Evolutionary conservation across 2,888 invertebrate species (phyloP).

Genomic region (Tetragonisca angustula): DNA sequence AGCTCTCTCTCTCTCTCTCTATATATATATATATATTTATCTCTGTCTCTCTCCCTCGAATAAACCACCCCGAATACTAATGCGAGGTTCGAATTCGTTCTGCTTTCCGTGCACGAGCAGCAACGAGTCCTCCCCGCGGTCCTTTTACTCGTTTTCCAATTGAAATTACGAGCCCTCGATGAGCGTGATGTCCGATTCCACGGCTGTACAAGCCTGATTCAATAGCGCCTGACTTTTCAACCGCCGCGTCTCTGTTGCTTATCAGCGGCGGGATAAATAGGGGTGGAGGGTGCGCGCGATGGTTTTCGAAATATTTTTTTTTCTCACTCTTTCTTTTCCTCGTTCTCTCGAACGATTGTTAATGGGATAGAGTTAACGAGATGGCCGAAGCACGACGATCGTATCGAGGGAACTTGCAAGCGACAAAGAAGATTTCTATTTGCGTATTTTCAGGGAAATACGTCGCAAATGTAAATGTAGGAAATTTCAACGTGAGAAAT

Average conservation of each 20-base stretch:
- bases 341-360: no score
- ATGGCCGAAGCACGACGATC: no score
- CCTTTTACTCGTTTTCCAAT: conserved; percentile 30
- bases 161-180: conserved; percentile 24
- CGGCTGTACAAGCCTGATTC: background rate
- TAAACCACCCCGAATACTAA: conserved; percentile 13
- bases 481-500: no score
- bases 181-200: conserved; percentile 20
- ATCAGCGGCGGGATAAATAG: background rate
- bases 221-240: background rate
- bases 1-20: background rate
- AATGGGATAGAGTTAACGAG: no score
- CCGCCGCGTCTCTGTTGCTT: background rate
- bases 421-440: no score
- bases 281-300: background rate
- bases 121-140: background rate
- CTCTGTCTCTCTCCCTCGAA: background rate
- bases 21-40: no score
- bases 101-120: conserved; percentile 32
- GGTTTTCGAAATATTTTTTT: background rate
- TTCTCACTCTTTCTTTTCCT: no score
- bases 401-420: no score
- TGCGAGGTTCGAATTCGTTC: conserved; percentile 6
- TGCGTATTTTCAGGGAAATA: no score
- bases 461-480: no score